These are phyloP conservation scores for Vireo griseus DNA, from an alignment of 2,797 vertebrate genomes.

Conservation along the genomic window DNA sequence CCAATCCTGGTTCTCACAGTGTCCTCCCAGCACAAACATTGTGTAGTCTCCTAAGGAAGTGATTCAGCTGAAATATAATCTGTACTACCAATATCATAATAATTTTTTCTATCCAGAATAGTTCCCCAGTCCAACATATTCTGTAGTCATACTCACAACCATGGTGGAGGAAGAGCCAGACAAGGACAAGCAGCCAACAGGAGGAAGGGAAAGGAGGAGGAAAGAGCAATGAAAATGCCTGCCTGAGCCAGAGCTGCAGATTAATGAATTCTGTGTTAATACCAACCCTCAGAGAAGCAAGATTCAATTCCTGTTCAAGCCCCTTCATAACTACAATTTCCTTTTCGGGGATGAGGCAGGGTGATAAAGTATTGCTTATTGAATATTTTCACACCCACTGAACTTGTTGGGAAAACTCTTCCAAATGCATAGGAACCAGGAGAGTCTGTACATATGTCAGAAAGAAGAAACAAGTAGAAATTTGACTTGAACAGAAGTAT, in stretches of 20 bases:
- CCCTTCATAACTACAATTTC: background rate
- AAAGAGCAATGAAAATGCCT: background rate
- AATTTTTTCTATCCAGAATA: background rate
- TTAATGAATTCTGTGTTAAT: background rate
- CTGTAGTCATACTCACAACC: background rate
- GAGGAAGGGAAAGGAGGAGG: background rate
- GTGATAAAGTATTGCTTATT: background rate
- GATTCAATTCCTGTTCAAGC: background rate
- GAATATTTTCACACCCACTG: background rate
- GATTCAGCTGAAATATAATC: constrained; percentile 13
- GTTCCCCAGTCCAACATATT: background rate
- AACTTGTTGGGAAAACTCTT: background rate
- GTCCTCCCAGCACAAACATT: constrained; percentile 5
- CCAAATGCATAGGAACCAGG: background rate
- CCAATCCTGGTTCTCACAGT: background rate
- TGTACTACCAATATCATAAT: background rate
- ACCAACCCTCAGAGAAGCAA: background rate
- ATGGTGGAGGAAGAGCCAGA: background rate
- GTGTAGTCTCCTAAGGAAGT: background rate
- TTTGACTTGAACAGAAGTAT: background rate
- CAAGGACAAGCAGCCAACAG: constrained; percentile 16
- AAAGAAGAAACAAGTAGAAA: background rate
- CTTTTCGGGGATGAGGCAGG: background rate
- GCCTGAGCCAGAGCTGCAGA: background rate
- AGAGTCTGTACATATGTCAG: background rate